Evolutionary conservation across 2,888 invertebrate species (phyloP), one percentile per base, ranked within the genome.

Genomic region (Phania funesta): DNA sequence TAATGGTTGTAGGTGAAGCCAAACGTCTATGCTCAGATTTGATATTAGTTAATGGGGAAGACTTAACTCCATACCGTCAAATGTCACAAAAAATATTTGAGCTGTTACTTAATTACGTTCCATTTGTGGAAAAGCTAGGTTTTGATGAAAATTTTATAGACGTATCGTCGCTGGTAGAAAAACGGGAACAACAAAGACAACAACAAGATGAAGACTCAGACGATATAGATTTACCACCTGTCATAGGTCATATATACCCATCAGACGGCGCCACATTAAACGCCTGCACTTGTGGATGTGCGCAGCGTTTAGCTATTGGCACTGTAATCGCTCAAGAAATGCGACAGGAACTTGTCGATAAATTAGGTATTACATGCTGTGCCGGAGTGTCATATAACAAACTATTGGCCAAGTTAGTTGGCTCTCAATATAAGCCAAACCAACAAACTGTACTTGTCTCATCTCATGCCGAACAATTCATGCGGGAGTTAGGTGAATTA

Each of bases 91-190:
- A 95, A 91, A 94, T 97, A 83, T 95, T 95, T 84, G 93, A 93
- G 79, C 91, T 95, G 80, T 91, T 97, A 82, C 93, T 94, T 84
- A 93, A 93, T 86, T 96, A 94, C 91, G 95, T 95, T 75, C 93
- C 93, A 62, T 91, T 93, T 60, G 95, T 96, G 0, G 97, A 97
- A 90, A 94, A 96, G 87, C 92, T 97, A 70, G 96, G 97, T 13
- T 93, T 97, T 87, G 97, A 97, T 91, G 97, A 97, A 89, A 96
- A 96, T 89, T 97, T 93, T 90, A 92, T 97, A 86, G 97, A 97
- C 92, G 94, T 96, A 84, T 94, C 95, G 84, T 92, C 92, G 89
- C 86, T 90, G 92, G 89, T 93, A 18, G 74, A 86, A 86, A 85
- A 50, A 60, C 86, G 84, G 54, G 87, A 85, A 78, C 83, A 84